A percentile compares a stretch with the other conserved stretches of the same genome.
These are phyloP conservation scores for Xerus rutilus DNA, from an alignment of 2,797 vertebrate species.

Conservation along the genomic window DNA sequence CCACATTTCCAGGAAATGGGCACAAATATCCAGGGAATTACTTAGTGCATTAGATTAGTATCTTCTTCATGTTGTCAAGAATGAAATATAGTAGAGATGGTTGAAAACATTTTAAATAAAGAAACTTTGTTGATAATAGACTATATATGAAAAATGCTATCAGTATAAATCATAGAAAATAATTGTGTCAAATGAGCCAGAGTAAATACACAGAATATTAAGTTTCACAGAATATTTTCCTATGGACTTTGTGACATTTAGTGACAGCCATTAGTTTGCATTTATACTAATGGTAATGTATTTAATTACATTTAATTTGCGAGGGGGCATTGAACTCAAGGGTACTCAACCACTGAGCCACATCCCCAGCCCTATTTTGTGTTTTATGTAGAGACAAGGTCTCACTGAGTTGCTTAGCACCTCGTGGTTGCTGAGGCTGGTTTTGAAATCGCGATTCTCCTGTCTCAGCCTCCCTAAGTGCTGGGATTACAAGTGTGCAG, in stretches of 20 bases:
- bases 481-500: too few relatives aligned
- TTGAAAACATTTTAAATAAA: conserved; percentile 61
- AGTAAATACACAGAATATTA: background rate
- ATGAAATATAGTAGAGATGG: conserved; percentile 36
- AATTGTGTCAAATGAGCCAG: background rate
- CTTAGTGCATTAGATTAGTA: background rate
- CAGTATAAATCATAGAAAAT: conserved; percentile 32
- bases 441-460: too few relatives aligned
- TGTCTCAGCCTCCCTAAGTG: too few relatives aligned
- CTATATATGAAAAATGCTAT: background rate
- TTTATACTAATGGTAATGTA: conserved; percentile 24
- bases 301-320: background rate
- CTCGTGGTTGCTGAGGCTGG: too few relatives aligned
- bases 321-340: too few relatives aligned
- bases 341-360: too few relatives aligned
- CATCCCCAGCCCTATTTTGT: too few relatives aligned
- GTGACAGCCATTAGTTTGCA: conserved; percentile 53
- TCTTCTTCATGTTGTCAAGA: conserved; percentile 1
- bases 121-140: background rate
- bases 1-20: background rate
- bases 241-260: conserved; percentile 51
- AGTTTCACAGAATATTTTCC: conserved; percentile 42
- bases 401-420: too few relatives aligned
- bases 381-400: too few relatives aligned
- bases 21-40: background rate